phyloP scores from a whole-genome alignment of 30 jellyfish, hydroid and myxozoan species.

The Calvadosia cruxmelitensis region DNA sequence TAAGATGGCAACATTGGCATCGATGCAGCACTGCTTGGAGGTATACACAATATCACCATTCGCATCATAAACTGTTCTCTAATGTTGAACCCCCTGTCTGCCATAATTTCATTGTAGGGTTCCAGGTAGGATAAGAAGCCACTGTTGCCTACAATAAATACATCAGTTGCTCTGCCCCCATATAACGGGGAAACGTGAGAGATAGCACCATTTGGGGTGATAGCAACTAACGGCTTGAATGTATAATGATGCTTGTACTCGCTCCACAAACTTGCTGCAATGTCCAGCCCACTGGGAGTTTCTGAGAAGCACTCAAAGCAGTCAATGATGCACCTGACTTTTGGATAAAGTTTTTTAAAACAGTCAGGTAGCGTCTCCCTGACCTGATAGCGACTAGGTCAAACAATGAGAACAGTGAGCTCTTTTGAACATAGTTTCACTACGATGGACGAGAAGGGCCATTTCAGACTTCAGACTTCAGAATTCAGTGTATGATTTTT shows the following conservation, averaged over 20 bases:
- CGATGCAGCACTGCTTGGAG: conserved; percentile 47
- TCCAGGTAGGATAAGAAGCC: conserved; percentile 16
- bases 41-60: conserved; percentile 28
- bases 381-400: conserved; percentile 24
- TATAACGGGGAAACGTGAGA: conserved; percentile 54
- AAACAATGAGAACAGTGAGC: conserved; percentile 17
- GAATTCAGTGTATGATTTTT: conserved; percentile 6
- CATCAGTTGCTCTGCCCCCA: conserved; percentile 55
- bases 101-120: conserved; percentile 41
- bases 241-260: conserved; percentile 28
- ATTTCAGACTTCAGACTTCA: too few species aligned
- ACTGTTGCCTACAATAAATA: conserved; percentile 22
- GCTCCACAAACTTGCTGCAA: conserved; percentile 1
- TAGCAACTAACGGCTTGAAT: conserved; percentile 6
- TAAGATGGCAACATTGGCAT: conserved; percentile 18
- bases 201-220: conserved; percentile 31
- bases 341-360: conserved; percentile 6
- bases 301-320: conserved; percentile 17
- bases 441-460: too few species aligned
- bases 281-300: conserved; percentile 17
- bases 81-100: conserved; percentile 58
- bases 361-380: conserved; percentile 7
- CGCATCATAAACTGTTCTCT: conserved; percentile 20
- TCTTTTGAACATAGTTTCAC: conserved; percentile 19
- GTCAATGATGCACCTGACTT: not conserved